A percentile compares a stretch with the other conserved stretches of the same genome.
Conservation (phyloP, 2,113 vertebrate genomes). For the Nestor notabilis region DNA sequence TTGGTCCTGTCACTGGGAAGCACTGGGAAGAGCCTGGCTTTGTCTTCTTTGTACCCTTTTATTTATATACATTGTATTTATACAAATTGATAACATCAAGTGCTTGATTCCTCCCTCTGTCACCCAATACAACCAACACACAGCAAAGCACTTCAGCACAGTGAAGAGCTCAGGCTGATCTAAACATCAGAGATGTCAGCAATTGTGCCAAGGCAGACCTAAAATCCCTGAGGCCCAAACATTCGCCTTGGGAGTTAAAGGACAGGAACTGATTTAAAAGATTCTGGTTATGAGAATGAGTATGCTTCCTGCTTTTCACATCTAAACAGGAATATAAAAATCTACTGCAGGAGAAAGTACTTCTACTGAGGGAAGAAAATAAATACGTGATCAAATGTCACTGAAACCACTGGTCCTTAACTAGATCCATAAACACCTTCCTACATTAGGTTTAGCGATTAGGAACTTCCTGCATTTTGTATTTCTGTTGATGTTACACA, state of each 20-base stretch:
- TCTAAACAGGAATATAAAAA: neutral
- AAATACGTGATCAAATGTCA: neutral
- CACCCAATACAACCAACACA: neutral
- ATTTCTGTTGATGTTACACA: neutral
- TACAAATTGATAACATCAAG: too few species aligned
- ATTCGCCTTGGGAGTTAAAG: neutral
- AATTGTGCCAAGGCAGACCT: neutral
- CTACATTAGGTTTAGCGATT: neutral
- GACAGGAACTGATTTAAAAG: neutral
- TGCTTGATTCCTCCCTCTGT: neutral
- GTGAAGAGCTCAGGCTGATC: neutral
- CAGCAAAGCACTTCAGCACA: neutral
- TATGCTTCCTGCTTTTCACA: neutral
- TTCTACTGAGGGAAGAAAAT: neutral
- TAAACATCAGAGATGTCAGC: neutral
- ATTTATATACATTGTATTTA: neutral
- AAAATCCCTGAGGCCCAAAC: neutral
- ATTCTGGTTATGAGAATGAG: neutral
- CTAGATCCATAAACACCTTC: neutral
- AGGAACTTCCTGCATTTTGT: neutral
- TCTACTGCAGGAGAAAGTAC: neutral
- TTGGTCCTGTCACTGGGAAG: neutral
- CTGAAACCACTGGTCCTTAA: neutral
- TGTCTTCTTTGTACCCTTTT: accelerated
- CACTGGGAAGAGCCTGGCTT: neutral